Percentiles rank a stretch among this genome's conserved stretches.
These are phyloP conservation scores for Bruchidius siliquastri DNA, from an alignment of 2,888 invertebrate species.

Conservation along the genomic window DNA sequence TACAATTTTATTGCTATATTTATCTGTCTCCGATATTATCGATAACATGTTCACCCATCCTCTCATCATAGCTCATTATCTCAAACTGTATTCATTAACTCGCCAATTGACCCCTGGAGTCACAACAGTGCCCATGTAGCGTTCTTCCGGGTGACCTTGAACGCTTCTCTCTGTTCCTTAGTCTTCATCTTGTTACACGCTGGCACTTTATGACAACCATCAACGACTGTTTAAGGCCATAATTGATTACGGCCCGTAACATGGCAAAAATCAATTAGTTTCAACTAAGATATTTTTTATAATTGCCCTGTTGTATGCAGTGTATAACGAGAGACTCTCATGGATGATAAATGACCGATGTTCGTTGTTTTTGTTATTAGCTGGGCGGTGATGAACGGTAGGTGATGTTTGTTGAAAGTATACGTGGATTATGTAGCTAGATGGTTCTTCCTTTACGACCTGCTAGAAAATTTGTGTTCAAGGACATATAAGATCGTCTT, in stretches of 20 bases:
- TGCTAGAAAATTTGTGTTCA: not conserved
- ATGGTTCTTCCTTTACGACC: not conserved
- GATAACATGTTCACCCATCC: too few species aligned
- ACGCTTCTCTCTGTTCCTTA: not conserved
- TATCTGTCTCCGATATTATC: too few species aligned
- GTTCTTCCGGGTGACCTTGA: not conserved
- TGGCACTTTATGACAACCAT: constrained; percentile 22
- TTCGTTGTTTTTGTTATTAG: not conserved
- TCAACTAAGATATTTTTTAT: constrained; percentile 11
- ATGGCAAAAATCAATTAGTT: constrained; percentile 20
- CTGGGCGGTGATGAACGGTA: not conserved
- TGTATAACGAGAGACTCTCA: not conserved
- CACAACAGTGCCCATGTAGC: not conserved
- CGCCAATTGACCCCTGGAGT: not conserved
- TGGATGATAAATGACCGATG: not conserved
- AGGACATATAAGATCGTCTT: too few species aligned
- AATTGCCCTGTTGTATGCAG: not conserved
- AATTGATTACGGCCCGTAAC: constrained; percentile 29
- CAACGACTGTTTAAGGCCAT: constrained; percentile 32
- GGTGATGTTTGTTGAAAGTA: not conserved
- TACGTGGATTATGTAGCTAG: not conserved
- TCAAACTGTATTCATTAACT: too few species aligned
- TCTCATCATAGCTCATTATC: too few species aligned
- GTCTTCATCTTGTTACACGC: not conserved
- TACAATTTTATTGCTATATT: too few species aligned